Percentiles rank a stretch among this genome's conserved stretches.
Evolutionary conservation across 1,140 invertebrate genomes (phyloP).

Genomic region (Drosophila sucinea): DNA sequence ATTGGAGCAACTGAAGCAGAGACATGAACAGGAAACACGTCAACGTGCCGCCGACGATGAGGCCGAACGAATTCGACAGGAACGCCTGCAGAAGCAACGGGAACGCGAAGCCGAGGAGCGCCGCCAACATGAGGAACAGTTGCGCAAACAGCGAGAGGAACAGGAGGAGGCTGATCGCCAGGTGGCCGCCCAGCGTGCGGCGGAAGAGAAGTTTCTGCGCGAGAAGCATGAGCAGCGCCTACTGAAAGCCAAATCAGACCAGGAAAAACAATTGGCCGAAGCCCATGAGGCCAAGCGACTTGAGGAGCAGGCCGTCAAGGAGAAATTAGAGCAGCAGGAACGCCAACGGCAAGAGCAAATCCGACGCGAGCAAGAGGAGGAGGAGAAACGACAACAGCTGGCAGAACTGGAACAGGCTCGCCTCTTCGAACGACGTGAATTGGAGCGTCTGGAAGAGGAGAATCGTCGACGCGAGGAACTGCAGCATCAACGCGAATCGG

Average conservation of each 20-base stretch:
- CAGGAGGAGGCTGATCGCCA: slow-evolving; percentile 55
- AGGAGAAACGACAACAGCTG: slow-evolving; percentile 65
- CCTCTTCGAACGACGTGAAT: slow-evolving; percentile 62
- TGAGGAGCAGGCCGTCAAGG: slow-evolving; percentile 56
- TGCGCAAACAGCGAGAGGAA: slow-evolving; percentile 49
- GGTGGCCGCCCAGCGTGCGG: slow-evolving; percentile 50
- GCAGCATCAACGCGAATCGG: slow-evolving; percentile 57
- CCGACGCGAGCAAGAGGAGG: slow-evolving; percentile 61
- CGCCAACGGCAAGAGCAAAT: slow-evolving; percentile 62
- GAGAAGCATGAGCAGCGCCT: slow-evolving; percentile 64
- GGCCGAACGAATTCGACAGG: slow-evolving; percentile 41
- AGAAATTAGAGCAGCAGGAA: slow-evolving; percentile 61
- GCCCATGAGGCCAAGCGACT: slow-evolving; percentile 67
- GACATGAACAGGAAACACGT: slow-evolving; percentile 48
- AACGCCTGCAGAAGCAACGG: slow-evolving; percentile 53
- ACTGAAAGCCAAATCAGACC: slow-evolving; percentile 59
- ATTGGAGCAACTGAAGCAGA: slow-evolving; percentile 49
- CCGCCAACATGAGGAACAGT: slow-evolving; percentile 46
- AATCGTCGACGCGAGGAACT: slow-evolving; percentile 55
- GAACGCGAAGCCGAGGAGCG: slow-evolving; percentile 59
- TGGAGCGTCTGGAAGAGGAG: slow-evolving; percentile 66
- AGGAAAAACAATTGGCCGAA: slow-evolving; percentile 64
- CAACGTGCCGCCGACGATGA: slow-evolving; percentile 51
- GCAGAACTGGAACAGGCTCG: slow-evolving; percentile 60
- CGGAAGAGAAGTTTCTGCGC: slow-evolving; percentile 52